Evolutionary conservation across 1,140 invertebrate species (phyloP), one percentile per base, ranked within the genome.

Genomic region (Dufourea novaeangliae): DNA sequence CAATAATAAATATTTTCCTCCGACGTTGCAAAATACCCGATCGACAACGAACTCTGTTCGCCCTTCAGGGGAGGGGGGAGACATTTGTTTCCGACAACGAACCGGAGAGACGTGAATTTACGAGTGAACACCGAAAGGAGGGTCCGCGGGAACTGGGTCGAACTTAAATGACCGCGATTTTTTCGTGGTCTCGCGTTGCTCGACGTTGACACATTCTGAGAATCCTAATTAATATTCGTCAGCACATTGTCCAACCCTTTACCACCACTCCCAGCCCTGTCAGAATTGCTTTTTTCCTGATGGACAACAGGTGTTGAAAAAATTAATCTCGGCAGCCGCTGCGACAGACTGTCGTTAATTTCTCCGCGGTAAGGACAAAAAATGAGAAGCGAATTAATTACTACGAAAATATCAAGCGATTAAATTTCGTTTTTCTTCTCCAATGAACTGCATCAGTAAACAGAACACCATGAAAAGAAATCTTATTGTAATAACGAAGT

Each of bases 1-100:
- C 72, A 74, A 75, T 68, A 80, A 70, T 59, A 70, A 70, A 70
- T 80, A 66, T 62, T 41, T n/a, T 29, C 29, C 50, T 57, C 12
- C 56, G 54, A 37, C 29, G 50, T 64, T 17, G 37, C 27, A 46
- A 63, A 81, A 44, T 44, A 0, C 57, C 14, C 27, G 27, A 14
- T 11, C 8, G 50, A 54, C 50, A n/a, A 54, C 50, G 50, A 7
- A 50, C 0, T n/a, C 32, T 50, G 71, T 17, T 52, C n/a, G n/a
- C n/a, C n/a, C n/a, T n/a, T 14, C 20, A 1, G 46, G 10, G n/a
- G 20, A 71, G 2, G n/a, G 14, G 25, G 27, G n/a, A n/a, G n/a
- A n/a, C 37, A n/a, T 80, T 46, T 32, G 17, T 44, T 11, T 34
- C 11, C 25, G 29, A 25, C n/a, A 61, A 64, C 76, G 52, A 56